Percentiles rank a stretch among this genome's conserved stretches.
These are phyloP conservation scores for Caradrina clavipalpis DNA, from an alignment of 2,888 invertebrate genomes.

Conservation along the genomic window DNA sequence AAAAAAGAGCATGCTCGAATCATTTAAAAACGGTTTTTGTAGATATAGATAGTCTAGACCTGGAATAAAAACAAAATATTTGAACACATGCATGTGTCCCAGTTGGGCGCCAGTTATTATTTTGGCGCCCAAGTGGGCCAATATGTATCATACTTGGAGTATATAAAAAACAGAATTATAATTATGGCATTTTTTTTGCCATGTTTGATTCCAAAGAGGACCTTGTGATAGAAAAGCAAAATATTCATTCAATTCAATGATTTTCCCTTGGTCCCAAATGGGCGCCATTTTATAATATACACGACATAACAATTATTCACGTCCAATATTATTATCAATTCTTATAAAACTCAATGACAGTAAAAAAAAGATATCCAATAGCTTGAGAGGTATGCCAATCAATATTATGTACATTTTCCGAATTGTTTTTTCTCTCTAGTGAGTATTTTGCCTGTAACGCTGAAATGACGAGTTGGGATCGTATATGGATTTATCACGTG, in stretches of 20 bases:
- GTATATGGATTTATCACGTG: conserved; percentile 42
- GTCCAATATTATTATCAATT: not conserved
- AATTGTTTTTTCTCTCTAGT: conserved; percentile 15
- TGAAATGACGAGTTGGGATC: conserved; percentile 37
- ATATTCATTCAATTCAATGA: not conserved
- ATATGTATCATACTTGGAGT: not conserved
- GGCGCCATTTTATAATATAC: not conserved
- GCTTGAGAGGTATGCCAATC: not conserved
- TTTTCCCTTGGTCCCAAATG: conserved; percentile 4
- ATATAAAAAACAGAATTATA: too few species aligned
- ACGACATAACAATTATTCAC: too few species aligned
- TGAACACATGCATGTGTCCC: not conserved
- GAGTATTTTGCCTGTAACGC: conserved; percentile 24
- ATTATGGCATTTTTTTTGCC: not conserved
- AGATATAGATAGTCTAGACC: not conserved
- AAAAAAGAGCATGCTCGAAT: not conserved
- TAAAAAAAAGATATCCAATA: not conserved
- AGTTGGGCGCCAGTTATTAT: conserved; percentile 9
- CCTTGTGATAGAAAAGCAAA: not conserved
- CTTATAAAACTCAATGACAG: not conserved
- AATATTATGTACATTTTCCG: not conserved
- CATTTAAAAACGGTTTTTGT: not conserved
- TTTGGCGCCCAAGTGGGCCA: conserved; percentile 15
- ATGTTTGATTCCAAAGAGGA: not conserved
- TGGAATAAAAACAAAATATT: not conserved